A percentile compares a stretch with the other conserved stretches of the same genome.
phyloP scores from a whole-genome alignment of 2,888 invertebrate species.

The Eristalinus sepulchralis region DNA sequence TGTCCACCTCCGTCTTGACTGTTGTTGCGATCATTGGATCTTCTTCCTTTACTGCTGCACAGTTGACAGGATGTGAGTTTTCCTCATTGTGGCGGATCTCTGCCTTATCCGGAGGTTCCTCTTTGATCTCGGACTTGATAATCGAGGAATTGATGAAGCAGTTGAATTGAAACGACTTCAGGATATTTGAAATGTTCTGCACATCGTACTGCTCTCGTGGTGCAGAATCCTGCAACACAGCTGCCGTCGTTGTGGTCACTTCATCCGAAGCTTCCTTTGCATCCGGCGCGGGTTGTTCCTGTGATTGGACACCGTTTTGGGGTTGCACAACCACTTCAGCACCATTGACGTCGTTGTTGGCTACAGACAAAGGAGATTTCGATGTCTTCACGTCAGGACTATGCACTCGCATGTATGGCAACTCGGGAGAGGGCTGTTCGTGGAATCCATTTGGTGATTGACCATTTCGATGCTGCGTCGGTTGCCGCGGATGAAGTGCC shows the following conservation, averaged over 20 bases:
- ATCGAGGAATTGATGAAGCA: conserved; percentile 38
- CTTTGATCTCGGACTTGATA: conserved; percentile 14
- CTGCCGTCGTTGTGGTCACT: conserved; percentile 81
- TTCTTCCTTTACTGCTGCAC: background rate
- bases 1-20: conserved; percentile 43
- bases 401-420: background rate
- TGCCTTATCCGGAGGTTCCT: background rate
- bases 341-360: background rate
- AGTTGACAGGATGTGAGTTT: background rate
- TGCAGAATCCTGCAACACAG: conserved; percentile 78
- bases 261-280: background rate
- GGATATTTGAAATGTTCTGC: conserved; percentile 38
- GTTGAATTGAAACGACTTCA: conserved; percentile 41
- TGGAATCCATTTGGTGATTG: conserved; percentile 28
- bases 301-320: background rate
- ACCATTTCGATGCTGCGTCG: background rate
- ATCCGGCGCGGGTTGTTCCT: background rate
- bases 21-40: background rate
- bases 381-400: background rate
- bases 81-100: background rate
- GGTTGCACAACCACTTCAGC: background rate
- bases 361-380: background rate
- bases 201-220: conserved; percentile 30
- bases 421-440: background rate
- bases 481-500: conserved; percentile 84